These are phyloP conservation scores for Caloenas nicobarica DNA, from an alignment of 2,113 vertebrate species.

Conservation along the genomic window DNA sequence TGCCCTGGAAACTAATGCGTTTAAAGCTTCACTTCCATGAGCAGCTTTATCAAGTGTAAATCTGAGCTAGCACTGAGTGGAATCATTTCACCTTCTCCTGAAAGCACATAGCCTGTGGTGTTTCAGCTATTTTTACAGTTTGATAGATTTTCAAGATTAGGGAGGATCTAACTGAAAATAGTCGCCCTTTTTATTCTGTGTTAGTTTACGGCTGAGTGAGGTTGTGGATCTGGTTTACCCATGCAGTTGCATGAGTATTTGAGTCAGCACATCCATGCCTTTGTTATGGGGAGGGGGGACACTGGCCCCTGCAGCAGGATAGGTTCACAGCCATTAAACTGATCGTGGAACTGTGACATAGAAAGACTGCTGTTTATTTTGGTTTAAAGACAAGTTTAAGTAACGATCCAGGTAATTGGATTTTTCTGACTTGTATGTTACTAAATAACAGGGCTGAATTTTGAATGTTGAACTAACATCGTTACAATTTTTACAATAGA, in stretches of 20 bases:
- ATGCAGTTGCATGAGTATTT: neutral
- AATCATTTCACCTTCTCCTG: neutral
- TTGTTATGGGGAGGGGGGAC: neutral
- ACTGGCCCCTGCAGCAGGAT: neutral
- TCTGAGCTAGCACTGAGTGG: neutral
- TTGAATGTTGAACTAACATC: neutral
- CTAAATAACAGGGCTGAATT: neutral
- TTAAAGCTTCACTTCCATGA: neutral
- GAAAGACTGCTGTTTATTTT: neutral
- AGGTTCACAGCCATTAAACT: neutral
- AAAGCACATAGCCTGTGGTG: rapidly evolving
- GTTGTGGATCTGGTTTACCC: neutral
- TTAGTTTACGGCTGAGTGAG: neutral
- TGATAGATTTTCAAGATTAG: neutral
- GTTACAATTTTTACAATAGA: neutral
- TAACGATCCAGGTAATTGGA: neutral
- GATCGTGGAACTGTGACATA: neutral
- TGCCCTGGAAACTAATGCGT: neutral
- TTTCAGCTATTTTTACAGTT: neutral
- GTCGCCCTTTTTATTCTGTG: neutral
- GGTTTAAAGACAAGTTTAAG: neutral
- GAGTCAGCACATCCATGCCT: neutral
- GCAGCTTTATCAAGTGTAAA: neutral
- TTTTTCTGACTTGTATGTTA: neutral
- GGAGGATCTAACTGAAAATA: neutral